A percentile compares a stretch with the other conserved stretches of the same genome.
Evolutionary conservation across 2,113 vertebrate species (phyloP).

Genomic region (Nibea coibor): DNA sequence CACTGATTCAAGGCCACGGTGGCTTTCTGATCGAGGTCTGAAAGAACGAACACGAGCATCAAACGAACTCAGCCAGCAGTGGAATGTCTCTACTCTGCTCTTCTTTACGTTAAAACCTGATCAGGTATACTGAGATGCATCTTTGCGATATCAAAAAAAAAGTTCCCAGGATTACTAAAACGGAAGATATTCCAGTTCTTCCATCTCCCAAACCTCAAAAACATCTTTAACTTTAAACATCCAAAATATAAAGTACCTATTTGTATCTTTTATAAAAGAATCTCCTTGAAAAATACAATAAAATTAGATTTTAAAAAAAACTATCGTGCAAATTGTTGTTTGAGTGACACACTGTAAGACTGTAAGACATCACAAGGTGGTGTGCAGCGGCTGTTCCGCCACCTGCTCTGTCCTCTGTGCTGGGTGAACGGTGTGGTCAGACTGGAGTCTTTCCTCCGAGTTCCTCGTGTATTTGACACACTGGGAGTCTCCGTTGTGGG

Average conservation of each 20-base stretch:
- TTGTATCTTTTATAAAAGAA: conserved; percentile 79
- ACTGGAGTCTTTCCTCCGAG: conserved; percentile 45
- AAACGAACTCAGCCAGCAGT: conserved; percentile 26
- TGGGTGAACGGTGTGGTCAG: conserved; percentile 41
- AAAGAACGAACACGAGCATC: background rate
- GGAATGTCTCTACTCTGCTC: conserved; percentile 56
- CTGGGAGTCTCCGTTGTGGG: conserved; percentile 71
- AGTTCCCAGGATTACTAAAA: conserved; percentile 27
- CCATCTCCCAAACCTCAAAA: conserved; percentile 37
- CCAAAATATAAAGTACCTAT: conserved; percentile 82
- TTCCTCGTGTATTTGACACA: conserved; percentile 71
- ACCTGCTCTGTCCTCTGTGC: conserved; percentile 29
- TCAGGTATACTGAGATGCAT: conserved; percentile 57
- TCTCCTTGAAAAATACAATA: conserved; percentile 85
- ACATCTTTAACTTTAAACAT: conserved; percentile 44
- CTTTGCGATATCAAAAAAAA: conserved; percentile 29
- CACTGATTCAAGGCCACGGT: conserved; percentile 37
- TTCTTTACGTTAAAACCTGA: conserved; percentile 29
- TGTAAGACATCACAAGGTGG: conserved; percentile 80
- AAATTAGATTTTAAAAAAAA: conserved; percentile 74
- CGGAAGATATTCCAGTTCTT: conserved; percentile 59
- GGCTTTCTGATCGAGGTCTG: conserved; percentile 19
- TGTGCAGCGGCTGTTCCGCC: conserved; percentile 73
- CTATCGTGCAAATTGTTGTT: conserved; percentile 90
- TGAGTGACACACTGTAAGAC: conserved; percentile 77